These are phyloP conservation scores for Silurus asotus DNA, from an alignment of 2,113 vertebrate species.

Conservation along the genomic window DNA sequence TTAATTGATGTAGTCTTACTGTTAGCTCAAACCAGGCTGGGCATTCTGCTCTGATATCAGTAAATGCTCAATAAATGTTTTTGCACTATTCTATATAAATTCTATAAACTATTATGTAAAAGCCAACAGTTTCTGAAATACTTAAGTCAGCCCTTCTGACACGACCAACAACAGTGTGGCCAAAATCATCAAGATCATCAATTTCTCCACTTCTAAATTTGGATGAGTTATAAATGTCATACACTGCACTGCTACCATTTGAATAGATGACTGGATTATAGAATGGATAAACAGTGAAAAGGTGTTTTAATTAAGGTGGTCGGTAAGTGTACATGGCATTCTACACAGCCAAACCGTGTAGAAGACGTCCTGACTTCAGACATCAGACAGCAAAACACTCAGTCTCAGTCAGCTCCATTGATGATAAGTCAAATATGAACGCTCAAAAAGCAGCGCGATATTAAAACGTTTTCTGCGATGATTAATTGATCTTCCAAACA, in stretches of 20 bases:
- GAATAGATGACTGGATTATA: background rate
- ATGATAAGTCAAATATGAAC: background rate
- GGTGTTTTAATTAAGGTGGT: background rate
- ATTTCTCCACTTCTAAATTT: background rate
- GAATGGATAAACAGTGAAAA: background rate
- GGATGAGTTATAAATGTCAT: background rate
- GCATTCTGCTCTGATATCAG: background rate
- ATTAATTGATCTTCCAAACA: slow-evolving; percentile 31
- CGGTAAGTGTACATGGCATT: background rate
- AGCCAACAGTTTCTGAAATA: background rate
- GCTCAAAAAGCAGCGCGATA: background rate
- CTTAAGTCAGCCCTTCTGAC: background rate
- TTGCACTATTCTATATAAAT: background rate
- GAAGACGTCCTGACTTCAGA: background rate
- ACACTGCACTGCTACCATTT: background rate
- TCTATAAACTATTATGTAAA: background rate
- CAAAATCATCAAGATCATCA: background rate
- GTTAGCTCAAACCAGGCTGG: background rate
- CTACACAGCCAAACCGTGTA: background rate
- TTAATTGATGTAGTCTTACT: background rate
- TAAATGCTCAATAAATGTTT: background rate
- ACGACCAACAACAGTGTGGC: background rate
- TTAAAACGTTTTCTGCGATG: slow-evolving; percentile 23
- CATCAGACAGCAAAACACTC: background rate
- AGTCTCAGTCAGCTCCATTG: background rate